A percentile compares a stretch with the other conserved stretches of the same genome.
These are phyloP conservation scores for Netelia melanura DNA, from an alignment of 2,888 invertebrate genomes.

Conservation along the genomic window DNA sequence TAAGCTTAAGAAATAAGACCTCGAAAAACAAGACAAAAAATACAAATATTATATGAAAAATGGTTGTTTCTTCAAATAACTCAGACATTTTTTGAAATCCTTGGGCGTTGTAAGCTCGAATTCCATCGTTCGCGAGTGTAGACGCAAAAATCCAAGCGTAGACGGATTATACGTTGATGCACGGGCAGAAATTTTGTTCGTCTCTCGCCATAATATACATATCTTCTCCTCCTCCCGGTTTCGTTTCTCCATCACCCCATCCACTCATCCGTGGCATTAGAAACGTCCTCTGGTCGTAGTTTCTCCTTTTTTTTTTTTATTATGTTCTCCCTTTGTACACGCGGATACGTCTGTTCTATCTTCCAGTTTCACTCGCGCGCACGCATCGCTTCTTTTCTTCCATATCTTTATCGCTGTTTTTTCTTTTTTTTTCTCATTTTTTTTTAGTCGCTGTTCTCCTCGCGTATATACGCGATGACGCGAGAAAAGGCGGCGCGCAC, in stretches of 20 bases:
- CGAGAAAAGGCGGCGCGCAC: constrained; percentile 71
- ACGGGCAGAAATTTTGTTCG: background rate
- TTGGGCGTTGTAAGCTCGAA: no score
- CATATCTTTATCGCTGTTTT: constrained; percentile 21
- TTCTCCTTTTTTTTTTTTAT: constrained; percentile 62
- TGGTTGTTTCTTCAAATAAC: background rate
- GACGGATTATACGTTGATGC: constrained; percentile 10
- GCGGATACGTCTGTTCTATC: constrained; percentile 47
- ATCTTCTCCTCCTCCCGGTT: constrained; percentile 5
- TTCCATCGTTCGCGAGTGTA: no score
- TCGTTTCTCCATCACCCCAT: constrained; percentile 44
- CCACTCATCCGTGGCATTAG: constrained; percentile 68
- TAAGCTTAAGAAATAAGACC: no score
- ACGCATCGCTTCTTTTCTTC: constrained; percentile 30
- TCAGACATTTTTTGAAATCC: background rate
- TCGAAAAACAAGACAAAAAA: no score
- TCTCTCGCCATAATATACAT: background rate
- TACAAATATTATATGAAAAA: no score
- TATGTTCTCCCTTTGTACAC: constrained; percentile 65
- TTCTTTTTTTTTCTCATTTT: constrained; percentile 43
- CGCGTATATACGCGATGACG: constrained; percentile 75
- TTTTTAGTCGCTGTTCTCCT: constrained; percentile 50
- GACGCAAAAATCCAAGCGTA: background rate
- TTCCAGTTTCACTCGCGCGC: constrained; percentile 41
- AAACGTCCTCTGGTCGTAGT: constrained; percentile 67